Evolutionary conservation across 2,888 invertebrate species (phyloP).

Genomic region (Aelia acuminata): DNA sequence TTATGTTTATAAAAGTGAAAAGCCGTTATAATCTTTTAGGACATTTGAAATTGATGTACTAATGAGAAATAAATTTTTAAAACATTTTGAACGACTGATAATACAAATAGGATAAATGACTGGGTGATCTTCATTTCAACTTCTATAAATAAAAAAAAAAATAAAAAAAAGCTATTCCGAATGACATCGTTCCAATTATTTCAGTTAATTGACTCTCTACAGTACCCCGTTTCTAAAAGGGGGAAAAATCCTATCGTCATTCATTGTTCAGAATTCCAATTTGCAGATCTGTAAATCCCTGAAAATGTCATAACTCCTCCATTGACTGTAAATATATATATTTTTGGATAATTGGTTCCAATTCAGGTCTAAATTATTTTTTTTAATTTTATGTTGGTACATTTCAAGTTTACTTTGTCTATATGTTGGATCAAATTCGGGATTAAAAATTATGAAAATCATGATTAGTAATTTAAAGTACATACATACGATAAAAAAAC

Average conservation of each 20-base stretch:
- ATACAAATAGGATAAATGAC: neutral
- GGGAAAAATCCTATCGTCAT: neutral
- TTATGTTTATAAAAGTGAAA: too few relatives aligned
- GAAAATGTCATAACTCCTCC: neutral
- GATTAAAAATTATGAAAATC: too few relatives aligned
- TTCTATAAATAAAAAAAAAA: neutral
- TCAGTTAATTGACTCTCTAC: slow-evolving; percentile 16
- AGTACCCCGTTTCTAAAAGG: neutral
- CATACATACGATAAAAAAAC: too few relatives aligned
- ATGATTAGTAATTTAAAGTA: too few relatives aligned
- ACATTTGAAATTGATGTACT: too few relatives aligned
- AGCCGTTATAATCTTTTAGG: neutral
- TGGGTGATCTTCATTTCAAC: neutral
- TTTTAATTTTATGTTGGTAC: too few relatives aligned
- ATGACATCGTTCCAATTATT: slow-evolving; percentile 10
- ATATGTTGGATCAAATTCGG: too few relatives aligned
- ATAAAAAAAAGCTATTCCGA: neutral
- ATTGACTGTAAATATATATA: neutral
- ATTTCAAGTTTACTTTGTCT: too few relatives aligned
- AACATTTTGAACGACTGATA: neutral
- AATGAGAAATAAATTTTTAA: too few relatives aligned
- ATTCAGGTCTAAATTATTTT: neutral
- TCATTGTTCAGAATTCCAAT: slow-evolving; percentile 7
- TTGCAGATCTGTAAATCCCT: neutral
- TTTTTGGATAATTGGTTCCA: neutral